Percentiles rank a stretch among this genome's conserved stretches.
These are phyloP conservation scores for Miniopterus natalensis DNA, from an alignment of 2,113 vertebrate genomes.

Conservation along the genomic window DNA sequence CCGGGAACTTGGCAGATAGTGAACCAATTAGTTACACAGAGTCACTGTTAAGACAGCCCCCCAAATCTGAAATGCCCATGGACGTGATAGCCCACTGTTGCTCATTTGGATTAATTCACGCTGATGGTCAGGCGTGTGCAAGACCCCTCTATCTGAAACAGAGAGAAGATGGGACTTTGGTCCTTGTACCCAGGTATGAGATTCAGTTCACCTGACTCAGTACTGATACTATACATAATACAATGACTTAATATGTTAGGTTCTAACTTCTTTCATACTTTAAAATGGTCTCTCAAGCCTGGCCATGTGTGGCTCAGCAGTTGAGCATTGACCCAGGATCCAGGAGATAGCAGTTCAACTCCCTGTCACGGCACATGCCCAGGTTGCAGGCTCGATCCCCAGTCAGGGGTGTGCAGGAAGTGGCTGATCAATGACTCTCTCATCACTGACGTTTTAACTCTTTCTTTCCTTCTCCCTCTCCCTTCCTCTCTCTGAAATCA, in stretches of 20 bases:
- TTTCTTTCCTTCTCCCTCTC: no score
- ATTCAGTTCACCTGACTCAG: neutral
- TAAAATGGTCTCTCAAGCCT: neutral
- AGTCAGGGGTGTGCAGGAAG: no score
- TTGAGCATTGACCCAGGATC: no score
- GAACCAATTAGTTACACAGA: neutral
- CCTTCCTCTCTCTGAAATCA: no score
- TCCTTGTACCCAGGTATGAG: neutral
- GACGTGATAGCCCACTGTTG: neutral
- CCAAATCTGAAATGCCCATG: neutral
- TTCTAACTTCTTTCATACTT: neutral
- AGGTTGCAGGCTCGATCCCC: no score
- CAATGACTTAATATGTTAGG: neutral
- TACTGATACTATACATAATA: neutral
- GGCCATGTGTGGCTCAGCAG: no score
- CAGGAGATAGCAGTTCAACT: no score
- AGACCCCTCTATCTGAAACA: neutral
- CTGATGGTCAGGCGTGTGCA: neutral
- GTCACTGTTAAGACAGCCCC: neutral
- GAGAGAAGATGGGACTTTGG: neutral
- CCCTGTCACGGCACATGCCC: no score
- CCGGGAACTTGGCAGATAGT: neutral
- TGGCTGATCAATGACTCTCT: no score
- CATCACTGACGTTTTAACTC: no score
- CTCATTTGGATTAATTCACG: neutral